Evolutionary conservation across 2,113 vertebrate genomes (phyloP).

Genomic region (Castor canadensis): DNA sequence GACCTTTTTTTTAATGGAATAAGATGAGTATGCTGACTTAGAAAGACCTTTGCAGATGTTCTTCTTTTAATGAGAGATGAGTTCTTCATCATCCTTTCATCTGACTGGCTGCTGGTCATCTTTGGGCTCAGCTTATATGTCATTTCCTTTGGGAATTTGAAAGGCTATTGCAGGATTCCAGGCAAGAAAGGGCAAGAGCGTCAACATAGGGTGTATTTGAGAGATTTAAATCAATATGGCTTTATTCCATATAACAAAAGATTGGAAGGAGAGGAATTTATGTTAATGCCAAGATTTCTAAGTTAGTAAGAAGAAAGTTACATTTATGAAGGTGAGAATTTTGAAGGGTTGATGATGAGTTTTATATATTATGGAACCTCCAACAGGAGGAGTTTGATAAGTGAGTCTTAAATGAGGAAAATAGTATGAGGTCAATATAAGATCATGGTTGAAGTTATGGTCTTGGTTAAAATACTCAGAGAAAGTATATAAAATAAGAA

Average conservation of each 20-base stretch:
- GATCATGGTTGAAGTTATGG: not conserved
- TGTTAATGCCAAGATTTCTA: not conserved
- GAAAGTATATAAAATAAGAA: not conserved
- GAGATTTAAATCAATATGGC: not conserved
- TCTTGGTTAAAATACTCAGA: not conserved
- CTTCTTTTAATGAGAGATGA: not conserved
- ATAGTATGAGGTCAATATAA: not conserved
- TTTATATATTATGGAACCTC: not conserved
- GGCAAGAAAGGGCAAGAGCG: not conserved
- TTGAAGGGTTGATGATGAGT: not conserved
- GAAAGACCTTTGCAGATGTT: not conserved
- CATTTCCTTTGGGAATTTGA: not conserved
- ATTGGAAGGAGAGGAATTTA: not conserved
- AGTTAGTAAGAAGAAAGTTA: not conserved
- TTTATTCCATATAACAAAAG: not conserved
- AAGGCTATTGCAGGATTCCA: not conserved
- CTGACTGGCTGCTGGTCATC: not conserved
- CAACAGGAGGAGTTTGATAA: not conserved
- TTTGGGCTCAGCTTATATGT: not conserved
- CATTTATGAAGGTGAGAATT: not conserved
- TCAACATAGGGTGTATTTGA: not conserved
- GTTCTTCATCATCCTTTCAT: not conserved
- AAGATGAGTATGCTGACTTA: not conserved
- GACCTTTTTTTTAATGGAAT: not conserved
- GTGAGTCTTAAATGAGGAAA: not conserved